Percentiles rank a stretch among this genome's conserved stretches.
phyloP scores from a whole-genome alignment of 2,113 vertebrate species.

The Dicrurus megarhynchus region DNA sequence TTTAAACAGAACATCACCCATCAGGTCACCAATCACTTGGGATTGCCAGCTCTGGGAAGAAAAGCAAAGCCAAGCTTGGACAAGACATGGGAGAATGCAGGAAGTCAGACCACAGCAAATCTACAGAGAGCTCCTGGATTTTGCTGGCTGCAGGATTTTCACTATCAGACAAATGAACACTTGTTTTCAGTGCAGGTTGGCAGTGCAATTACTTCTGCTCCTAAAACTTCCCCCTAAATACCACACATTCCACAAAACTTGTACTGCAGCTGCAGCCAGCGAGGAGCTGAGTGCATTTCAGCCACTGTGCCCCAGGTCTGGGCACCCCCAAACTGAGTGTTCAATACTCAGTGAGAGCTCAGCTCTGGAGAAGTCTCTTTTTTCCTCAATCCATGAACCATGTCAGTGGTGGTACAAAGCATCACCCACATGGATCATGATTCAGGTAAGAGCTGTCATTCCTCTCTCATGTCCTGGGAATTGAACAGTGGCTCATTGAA shows the following conservation, averaged over 20 bases:
- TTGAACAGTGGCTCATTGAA: background rate
- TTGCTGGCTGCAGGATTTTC: background rate
- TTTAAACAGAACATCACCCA: background rate
- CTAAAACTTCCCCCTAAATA: background rate
- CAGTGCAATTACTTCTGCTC: conserved; percentile 4
- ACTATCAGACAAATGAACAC: conserved; percentile 10
- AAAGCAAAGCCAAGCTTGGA: background rate
- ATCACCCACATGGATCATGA: background rate
- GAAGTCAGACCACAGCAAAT: conserved; percentile 8
- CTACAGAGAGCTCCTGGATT: background rate
- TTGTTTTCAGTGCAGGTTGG: conserved; percentile 8
- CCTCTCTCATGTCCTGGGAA: too few species aligned
- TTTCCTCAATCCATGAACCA: background rate
- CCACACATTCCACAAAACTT: conserved; percentile 4
- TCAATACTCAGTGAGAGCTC: background rate
- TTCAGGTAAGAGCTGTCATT: background rate
- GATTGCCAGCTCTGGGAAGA: background rate
- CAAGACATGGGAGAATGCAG: background rate
- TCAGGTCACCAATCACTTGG: background rate
- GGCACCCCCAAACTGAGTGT: background rate
- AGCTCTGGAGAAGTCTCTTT: background rate
- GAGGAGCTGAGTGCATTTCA: conserved; percentile 27
- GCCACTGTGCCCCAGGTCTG: background rate
- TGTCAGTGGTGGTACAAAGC: background rate
- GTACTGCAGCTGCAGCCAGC: background rate